phyloP scores from a whole-genome alignment of 2,113 vertebrate genomes.

The Pluvianellus socialis region DNA sequence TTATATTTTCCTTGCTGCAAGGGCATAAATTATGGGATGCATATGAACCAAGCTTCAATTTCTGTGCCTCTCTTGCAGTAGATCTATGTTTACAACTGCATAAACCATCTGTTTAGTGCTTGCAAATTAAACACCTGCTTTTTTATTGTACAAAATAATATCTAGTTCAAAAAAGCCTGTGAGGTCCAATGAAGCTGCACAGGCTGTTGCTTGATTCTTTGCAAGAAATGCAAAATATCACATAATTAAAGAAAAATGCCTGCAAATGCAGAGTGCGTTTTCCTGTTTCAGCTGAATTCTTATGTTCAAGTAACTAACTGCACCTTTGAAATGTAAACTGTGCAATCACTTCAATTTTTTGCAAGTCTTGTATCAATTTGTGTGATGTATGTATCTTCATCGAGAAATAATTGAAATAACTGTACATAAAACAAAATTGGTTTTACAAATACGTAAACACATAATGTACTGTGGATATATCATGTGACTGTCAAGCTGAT shows the following conservation, averaged over 20 bases:
- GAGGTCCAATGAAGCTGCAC: background rate
- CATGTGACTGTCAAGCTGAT: background rate
- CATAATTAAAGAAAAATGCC: slow-evolving; percentile 29
- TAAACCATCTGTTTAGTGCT: slow-evolving; percentile 13
- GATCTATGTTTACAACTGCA: slow-evolving; percentile 3
- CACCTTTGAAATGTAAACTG: background rate
- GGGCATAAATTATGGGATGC: background rate
- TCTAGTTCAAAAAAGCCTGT: background rate
- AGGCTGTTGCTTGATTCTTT: background rate
- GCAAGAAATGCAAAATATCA: slow-evolving; percentile 1
- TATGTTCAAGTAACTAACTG: background rate
- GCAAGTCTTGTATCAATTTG: background rate
- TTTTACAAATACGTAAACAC: background rate
- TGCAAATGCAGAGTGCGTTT: background rate
- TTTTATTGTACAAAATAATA: background rate
- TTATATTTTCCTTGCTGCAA: slow-evolving; percentile 8
- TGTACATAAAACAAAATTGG: background rate
- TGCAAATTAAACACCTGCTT: slow-evolving; percentile 36
- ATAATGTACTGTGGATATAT: background rate
- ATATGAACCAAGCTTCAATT: background rate
- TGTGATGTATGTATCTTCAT: background rate
- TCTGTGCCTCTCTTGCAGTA: background rate
- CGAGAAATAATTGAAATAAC: background rate
- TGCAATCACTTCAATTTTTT: background rate
- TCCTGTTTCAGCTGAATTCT: background rate